Conservation (phyloP, 2,113 vertebrate species). For the Chiloscyllium plagiosum region DNA sequence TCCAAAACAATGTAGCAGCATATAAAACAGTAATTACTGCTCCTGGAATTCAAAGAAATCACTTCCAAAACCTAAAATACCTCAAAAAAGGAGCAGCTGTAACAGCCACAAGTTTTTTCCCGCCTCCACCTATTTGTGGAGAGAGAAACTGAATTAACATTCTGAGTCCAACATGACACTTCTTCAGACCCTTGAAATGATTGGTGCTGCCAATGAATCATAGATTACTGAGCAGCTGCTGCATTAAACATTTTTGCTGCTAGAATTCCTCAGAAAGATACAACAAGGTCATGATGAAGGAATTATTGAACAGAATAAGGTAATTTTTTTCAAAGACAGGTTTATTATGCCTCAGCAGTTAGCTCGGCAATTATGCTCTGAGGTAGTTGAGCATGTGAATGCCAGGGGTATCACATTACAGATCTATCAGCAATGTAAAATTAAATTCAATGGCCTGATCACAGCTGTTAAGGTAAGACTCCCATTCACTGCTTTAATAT, state of each 20-base stretch:
- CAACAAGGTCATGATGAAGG: not conserved
- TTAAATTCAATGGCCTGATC: not conserved
- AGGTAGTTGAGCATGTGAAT: not conserved
- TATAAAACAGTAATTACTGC: too few relatives aligned
- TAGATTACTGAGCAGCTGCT: not conserved
- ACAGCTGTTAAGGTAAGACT: not conserved
- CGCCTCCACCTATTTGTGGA: too few relatives aligned
- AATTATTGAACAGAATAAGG: not conserved
- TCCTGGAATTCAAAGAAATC: too few relatives aligned
- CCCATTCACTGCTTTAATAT: not conserved
- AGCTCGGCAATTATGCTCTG: not conserved
- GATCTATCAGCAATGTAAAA: not conserved
- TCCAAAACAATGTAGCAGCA: too few relatives aligned
- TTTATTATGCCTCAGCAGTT: not conserved
- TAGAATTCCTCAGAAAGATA: not conserved
- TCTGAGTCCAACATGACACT: too few relatives aligned
- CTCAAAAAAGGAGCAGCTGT: too few relatives aligned
- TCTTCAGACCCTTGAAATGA: too few relatives aligned
- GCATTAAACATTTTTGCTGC: not conserved
- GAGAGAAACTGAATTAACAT: too few relatives aligned
- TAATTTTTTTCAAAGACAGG: not conserved
- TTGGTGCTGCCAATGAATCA: not conserved
- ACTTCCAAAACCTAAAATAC: too few relatives aligned
- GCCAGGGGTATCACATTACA: not conserved
- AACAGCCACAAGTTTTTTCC: too few relatives aligned